Conservation (phyloP, 2,113 vertebrate species). For the Seriola aureovittata region DNA sequence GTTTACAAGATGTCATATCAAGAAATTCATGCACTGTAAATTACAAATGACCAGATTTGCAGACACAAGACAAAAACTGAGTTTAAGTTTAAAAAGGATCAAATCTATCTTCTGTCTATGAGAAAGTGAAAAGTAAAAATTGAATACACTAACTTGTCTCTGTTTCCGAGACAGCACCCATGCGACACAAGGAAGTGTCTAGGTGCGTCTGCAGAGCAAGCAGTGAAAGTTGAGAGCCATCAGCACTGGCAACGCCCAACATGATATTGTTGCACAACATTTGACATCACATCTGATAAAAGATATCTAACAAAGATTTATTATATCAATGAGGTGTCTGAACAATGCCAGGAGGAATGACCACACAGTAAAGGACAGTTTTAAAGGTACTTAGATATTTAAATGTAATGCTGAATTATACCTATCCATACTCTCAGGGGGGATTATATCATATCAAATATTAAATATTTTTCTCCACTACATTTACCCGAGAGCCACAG, state of each 20-base stretch:
- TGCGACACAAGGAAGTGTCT: conserved; percentile 20
- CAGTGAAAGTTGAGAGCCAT: not conserved
- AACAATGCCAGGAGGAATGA: not conserved
- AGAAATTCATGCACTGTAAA: not conserved
- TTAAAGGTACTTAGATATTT: not conserved
- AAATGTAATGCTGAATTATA: not conserved
- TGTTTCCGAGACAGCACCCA: conserved; percentile 9
- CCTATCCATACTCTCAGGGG: not conserved
- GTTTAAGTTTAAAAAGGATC: not conserved
- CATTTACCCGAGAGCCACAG: too few species aligned
- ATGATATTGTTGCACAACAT: not conserved
- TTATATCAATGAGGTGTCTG: not conserved
- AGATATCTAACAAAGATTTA: not conserved
- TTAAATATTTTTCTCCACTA: too few species aligned
- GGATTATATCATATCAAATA: not conserved
- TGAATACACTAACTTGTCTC: conserved; percentile 67
- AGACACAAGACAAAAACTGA: not conserved
- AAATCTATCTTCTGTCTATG: conserved; percentile 3
- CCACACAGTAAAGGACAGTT: not conserved
- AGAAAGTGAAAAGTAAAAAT: conserved; percentile 9
- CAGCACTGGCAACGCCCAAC: not conserved
- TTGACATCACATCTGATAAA: not conserved
- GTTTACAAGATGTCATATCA: not conserved
- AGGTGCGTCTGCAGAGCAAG: not conserved
- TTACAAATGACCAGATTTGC: not conserved